Evolutionary conservation across 1,140 invertebrate genomes (phyloP), one percentile per base, ranked within the genome.

Genomic region (Aphelenchoides fujianensis): DNA sequence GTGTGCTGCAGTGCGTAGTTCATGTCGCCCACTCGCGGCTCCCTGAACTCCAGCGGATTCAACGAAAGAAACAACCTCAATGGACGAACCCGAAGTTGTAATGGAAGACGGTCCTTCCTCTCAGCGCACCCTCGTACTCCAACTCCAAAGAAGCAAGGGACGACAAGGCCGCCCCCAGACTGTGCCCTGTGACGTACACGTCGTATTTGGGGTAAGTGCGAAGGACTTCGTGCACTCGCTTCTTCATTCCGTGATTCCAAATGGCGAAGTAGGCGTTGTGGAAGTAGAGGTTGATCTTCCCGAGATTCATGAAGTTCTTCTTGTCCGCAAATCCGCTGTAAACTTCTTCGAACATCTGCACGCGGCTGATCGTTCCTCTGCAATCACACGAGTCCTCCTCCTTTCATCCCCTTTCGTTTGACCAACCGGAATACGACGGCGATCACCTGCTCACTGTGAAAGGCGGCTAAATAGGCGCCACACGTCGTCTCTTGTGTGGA

Each of bases 21-120:
- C 5, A 59, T 30, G 23, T 59, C 19, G 28, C 55, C 55, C 5
- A 59, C 55, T 7, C 55, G 5, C 19, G 55, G 55, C 55, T 59
- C 27, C 5, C 55, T 59, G 23, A 59, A 59, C 28, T n/a, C 19
- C 5, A 59, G 23, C 19, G 5, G 19, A 19, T 59, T 59, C 5
- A 59, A 7, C 23, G 7, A 5, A 59, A 7, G 55, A 16, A 23
- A 48, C 12, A 48, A 48, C 34, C n/a, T n/a, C n/a, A n/a, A n/a
- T n/a, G n/a, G n/a, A n/a, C 19, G 7, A 7, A 59, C 55, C 55
- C 55, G 34, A 7, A 59, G 23, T 59, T 59, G 55, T 59, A 59
- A 32, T 59, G 55, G 5, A 59, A 5, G 5, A 32, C 28, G 34
- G 28, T 59, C 5, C 34, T 5, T 19, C 28, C 19, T 16, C 34